Percentiles rank a stretch among this genome's conserved stretches.
phyloP scores from a whole-genome alignment of 2,888 invertebrate species.

The Leptothorax acervorum region DNA sequence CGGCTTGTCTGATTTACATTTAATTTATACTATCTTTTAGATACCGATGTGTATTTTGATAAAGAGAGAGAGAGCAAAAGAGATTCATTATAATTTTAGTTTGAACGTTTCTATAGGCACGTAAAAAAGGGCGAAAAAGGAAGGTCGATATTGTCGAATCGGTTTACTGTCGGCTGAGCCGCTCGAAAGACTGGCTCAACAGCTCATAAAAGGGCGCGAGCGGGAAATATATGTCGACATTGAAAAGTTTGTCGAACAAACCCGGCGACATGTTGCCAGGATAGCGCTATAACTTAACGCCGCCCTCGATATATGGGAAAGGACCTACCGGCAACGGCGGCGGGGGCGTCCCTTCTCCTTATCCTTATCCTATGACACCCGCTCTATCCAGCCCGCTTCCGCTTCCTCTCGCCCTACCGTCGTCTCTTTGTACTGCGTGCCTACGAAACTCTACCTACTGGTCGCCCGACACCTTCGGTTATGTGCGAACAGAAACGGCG shows the following conservation, averaged over 20 bases:
- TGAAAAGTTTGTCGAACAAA: constrained; percentile 85
- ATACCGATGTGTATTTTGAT: not conserved
- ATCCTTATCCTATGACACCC: constrained; percentile 51
- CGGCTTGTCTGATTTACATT: not conserved
- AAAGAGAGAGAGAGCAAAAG: not conserved
- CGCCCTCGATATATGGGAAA: constrained; percentile 79
- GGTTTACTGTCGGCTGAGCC: constrained; percentile 65
- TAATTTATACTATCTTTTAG: not conserved
- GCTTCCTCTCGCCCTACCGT: constrained; percentile 39
- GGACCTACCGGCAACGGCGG: constrained; percentile 46
- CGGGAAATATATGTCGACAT: constrained; percentile 81
- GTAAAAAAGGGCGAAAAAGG: not conserved
- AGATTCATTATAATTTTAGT: constrained; percentile 10
- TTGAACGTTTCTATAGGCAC: constrained; percentile 8
- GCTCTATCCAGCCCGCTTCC: constrained; percentile 57
- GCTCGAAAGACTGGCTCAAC: constrained; percentile 71
- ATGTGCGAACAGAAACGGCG: constrained; percentile 63
- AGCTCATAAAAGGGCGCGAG: constrained; percentile 80
- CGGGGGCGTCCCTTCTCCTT: constrained; percentile 39
- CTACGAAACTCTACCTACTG: constrained; percentile 65
- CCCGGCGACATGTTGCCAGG: constrained; percentile 83
- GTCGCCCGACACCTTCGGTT: constrained; percentile 45
- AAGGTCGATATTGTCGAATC: constrained; percentile 72
- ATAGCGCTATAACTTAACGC: constrained; percentile 83
- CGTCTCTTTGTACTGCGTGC: constrained; percentile 62